A percentile compares a stretch with the other conserved stretches of the same genome.
phyloP scores from a whole-genome alignment of 2,888 invertebrate species.

The Pachliopta kotzebuea region DNA sequence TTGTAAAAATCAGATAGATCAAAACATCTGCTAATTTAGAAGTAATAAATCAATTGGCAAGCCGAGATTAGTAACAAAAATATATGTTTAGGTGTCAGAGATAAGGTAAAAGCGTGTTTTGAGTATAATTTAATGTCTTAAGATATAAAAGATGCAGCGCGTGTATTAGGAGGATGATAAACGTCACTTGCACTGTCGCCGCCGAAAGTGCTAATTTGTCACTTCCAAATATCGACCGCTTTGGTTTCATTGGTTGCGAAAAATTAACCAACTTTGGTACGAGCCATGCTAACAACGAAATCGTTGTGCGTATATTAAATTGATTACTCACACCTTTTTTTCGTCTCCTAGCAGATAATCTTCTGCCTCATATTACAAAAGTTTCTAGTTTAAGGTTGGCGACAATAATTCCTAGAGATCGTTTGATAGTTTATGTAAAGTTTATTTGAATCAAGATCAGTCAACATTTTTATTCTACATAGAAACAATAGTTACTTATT shows the following conservation, averaged over 20 bases:
- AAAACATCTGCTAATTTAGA: conserved; percentile 3
- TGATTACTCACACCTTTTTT: no score
- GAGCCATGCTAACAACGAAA: no score
- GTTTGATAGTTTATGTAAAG: no score
- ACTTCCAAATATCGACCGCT: conserved; percentile 65
- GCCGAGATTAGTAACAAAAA: conserved; percentile 42
- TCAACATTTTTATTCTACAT: no score
- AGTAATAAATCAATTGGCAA: conserved; percentile 36
- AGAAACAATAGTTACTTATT: no score
- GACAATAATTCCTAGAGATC: no score
- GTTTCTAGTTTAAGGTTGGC: no score
- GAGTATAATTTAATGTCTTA: conserved; percentile 31
- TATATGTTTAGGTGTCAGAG: conserved; percentile 39
- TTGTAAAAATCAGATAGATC: conserved; percentile 8
- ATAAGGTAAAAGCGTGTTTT: conserved; percentile 49
- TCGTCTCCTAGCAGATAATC: no score
- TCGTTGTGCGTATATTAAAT: no score
- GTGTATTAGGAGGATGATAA: conserved; percentile 41
- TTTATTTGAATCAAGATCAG: no score
- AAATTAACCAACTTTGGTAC: conserved; percentile 34
- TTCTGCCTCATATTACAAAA: no score
- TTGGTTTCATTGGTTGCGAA: conserved; percentile 66
- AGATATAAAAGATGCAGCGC: conserved; percentile 16
- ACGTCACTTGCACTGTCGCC: conserved; percentile 53
- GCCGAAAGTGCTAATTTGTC: conserved; percentile 66